Percentiles rank a stretch among this genome's conserved stretches.
Evolutionary conservation across 2,113 vertebrate genomes (phyloP).

Genomic region (human (Homo sapiens)): DNA sequence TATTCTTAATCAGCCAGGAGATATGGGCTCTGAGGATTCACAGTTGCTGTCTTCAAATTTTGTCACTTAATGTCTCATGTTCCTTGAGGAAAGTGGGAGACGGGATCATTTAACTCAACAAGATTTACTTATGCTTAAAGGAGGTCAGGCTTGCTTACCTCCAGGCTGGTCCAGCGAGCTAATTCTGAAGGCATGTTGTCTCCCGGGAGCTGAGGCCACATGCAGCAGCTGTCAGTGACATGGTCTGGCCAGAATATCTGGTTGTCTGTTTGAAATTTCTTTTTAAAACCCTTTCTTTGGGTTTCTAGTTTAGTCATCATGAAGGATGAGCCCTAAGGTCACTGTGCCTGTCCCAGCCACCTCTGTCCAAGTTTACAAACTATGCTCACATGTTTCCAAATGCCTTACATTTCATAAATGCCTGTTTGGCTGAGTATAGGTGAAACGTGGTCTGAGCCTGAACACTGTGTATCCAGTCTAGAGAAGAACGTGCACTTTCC

Average conservation of each 20-base stretch:
- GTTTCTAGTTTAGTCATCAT: background rate
- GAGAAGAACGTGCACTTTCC: background rate
- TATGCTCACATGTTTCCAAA: background rate
- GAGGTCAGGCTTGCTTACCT: conserved; percentile 34
- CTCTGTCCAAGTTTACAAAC: background rate
- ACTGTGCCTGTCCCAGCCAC: background rate
- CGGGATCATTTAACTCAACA: conserved; percentile 48
- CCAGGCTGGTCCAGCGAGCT: background rate
- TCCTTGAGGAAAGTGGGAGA: conserved; percentile 47
- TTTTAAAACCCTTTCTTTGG: background rate
- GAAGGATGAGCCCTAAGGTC: background rate
- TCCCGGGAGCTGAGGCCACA: background rate
- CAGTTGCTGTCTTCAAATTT: conserved; percentile 32
- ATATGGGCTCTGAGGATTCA: conserved; percentile 37
- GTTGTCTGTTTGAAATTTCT: background rate
- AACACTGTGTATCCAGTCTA: background rate
- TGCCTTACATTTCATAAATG: background rate
- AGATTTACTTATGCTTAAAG: conserved; percentile 60
- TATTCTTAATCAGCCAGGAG: conserved; percentile 47
- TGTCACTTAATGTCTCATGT: conserved; percentile 45
- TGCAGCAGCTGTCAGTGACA: background rate
- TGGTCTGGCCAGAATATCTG: background rate
- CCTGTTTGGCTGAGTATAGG: background rate
- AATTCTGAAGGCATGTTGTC: background rate
- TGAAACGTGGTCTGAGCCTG: background rate